Conservation (phyloP, 2,797 vertebrate species). For the Prunella strophiata region DNA sequence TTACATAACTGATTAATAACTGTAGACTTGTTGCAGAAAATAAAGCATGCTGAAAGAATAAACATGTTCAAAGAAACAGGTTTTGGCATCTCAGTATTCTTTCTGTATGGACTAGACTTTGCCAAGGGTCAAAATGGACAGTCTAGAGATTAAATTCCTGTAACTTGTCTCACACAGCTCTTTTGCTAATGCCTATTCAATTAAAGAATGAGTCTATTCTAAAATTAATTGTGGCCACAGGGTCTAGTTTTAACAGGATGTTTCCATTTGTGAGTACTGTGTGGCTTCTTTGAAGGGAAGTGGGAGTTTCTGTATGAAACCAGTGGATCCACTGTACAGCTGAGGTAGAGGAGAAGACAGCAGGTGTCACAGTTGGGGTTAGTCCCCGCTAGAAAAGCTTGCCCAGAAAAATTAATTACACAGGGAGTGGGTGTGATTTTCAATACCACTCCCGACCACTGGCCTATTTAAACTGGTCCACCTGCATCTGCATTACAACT, state of each 20-base stretch:
- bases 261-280: not conserved
- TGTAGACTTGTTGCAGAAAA: not conserved
- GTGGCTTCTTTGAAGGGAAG: not conserved
- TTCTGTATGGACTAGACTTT: not conserved
- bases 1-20: not conserved
- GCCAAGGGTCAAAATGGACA: not conserved
- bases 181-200: not conserved
- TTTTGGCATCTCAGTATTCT: not conserved
- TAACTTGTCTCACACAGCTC: not conserved
- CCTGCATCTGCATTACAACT: not conserved
- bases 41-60: not conserved
- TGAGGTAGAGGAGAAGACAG: not conserved
- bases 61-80: not conserved
- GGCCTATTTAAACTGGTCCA: not conserved
- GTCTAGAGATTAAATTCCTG: not conserved
- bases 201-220: not conserved
- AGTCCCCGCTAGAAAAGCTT: not conserved
- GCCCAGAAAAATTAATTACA: not conserved
- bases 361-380: not conserved
- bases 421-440: not conserved
- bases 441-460: fast-evolving
- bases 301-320: not conserved
- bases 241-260: not conserved
- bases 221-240: not conserved
- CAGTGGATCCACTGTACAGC: not conserved